phyloP scores from a whole-genome alignment of 2,888 invertebrate species.

The Volucella inflata region DNA sequence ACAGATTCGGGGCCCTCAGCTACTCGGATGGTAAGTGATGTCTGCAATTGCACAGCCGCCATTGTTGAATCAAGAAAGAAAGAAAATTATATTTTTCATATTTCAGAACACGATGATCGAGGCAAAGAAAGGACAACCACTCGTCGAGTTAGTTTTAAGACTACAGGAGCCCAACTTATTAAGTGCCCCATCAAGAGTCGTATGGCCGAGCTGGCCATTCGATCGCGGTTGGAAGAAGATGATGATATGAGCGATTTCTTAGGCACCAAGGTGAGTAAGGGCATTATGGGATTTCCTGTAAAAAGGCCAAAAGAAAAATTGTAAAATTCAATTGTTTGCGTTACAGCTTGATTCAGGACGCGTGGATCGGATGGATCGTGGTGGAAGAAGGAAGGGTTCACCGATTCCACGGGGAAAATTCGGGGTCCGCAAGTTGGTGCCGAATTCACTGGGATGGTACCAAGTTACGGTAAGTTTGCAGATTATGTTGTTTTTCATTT shows the following conservation, averaged over 20 bases:
- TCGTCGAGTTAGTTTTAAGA: slow-evolving; percentile 83
- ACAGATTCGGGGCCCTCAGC: slow-evolving; percentile 79
- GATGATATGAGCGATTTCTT: slow-evolving; percentile 82
- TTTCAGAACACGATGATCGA: slow-evolving; percentile 78
- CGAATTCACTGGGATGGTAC: slow-evolving; percentile 87
- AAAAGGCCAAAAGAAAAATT: neutral
- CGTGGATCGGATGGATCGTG: slow-evolving; percentile 76
- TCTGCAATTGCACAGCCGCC: slow-evolving; percentile 24
- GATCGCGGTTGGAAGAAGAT: slow-evolving; percentile 80
- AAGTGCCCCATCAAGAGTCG: slow-evolving; percentile 78
- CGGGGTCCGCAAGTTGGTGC: slow-evolving; percentile 78
- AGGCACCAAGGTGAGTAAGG: slow-evolving; percentile 73
- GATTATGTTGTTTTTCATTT: too few species aligned
- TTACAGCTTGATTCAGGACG: slow-evolving; percentile 49
- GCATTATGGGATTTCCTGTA: neutral
- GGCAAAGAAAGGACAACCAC: slow-evolving; percentile 80
- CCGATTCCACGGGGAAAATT: slow-evolving; percentile 80
- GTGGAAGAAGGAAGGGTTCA: slow-evolving; percentile 80
- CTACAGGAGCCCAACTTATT: slow-evolving; percentile 78
- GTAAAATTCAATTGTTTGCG: slow-evolving; percentile 1
- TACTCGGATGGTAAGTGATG: slow-evolving; percentile 79
- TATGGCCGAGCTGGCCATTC: slow-evolving; percentile 78
- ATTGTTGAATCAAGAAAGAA: slow-evolving; percentile 11
- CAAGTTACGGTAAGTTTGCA: slow-evolving; percentile 85
- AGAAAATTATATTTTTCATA: slow-evolving; percentile 9